phyloP scores from a whole-genome alignment of 2,797 vertebrate genomes.

The Falco cherrug region DNA sequence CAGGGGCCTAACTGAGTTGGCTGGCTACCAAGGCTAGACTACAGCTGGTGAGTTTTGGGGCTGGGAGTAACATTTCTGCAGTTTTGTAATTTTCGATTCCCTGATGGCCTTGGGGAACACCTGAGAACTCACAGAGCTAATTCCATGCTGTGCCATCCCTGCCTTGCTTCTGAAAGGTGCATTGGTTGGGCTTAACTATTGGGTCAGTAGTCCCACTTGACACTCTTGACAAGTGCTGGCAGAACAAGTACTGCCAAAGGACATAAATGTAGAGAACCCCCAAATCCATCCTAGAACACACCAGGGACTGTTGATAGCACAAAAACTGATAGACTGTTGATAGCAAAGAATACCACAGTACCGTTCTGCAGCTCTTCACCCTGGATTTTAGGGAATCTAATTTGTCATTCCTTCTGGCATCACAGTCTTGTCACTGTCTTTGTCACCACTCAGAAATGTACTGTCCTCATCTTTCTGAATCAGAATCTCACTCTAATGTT shows the following conservation, averaged over 20 bases:
- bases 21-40: neutral
- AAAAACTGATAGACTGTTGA: neutral
- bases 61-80: neutral
- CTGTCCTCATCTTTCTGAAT: neutral
- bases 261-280: neutral
- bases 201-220: neutral
- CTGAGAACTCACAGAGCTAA: neutral
- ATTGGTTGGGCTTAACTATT: neutral
- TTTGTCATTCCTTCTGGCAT: neutral
- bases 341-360: neutral
- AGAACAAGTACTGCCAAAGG: neutral
- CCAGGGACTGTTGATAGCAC: accelerated
- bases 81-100: neutral
- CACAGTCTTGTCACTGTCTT: neutral
- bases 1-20: neutral
- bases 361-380: neutral
- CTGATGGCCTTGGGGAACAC: neutral
- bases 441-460: neutral
- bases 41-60: neutral
- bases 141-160: neutral
- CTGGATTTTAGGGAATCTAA: neutral
- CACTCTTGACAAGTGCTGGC: neutral
- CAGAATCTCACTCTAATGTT: neutral
- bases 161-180: neutral
- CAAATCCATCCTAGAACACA: neutral